Base-by-base conservation (phyloP, 2,888 invertebrate species). In the Cataglyphis rosenhaueri region DNA sequence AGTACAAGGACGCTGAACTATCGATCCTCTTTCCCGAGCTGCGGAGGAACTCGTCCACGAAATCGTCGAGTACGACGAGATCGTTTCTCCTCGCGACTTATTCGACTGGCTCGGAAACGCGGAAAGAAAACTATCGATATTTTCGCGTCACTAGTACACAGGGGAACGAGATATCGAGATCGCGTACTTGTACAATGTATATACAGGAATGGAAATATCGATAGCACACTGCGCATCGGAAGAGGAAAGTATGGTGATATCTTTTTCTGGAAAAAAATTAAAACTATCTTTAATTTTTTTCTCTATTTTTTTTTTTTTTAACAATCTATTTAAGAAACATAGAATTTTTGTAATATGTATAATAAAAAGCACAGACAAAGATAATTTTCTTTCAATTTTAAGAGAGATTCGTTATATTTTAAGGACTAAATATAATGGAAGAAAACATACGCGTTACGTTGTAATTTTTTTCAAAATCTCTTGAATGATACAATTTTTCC, bases 1-100 rank as follows among this genome's bases (percentile, higher is more conserved):
- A 75, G 52, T 25, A 44, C 78, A 71, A 59, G 78, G 78, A 79
- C 78, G 78, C 73, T 59, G 3, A 35, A 59, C 73, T 79, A 79
- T 79, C 78, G 78, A 79, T 79, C 74, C 78, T 35, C 78, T 35
- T 73, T 18, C 44, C 44, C 44, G 32, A 71, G 71, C 59, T 52
- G n/a, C 35, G 59, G 73, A 59, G 44, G 57, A 55, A 55, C 66
- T 57, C 68, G 59, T 79, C 78, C 21, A 57, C 59, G 44, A 79
- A 71, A 79, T 79, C 78, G 78, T 73, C 78, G 78, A 79, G 59
- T 79, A 71, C 71, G 73, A 79, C 78, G 73, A 73, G 59, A 71
- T 71, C 78, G 73, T 48, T 35, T 9, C 73, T 25, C 44, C 73
- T 32, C 21, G 21, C 41, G 57, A 57, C 15, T 35, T 25, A 66